These are phyloP conservation scores for Pissodes strobi DNA, from an alignment of 1,140 invertebrate genomes.

Conservation along the genomic window DNA sequence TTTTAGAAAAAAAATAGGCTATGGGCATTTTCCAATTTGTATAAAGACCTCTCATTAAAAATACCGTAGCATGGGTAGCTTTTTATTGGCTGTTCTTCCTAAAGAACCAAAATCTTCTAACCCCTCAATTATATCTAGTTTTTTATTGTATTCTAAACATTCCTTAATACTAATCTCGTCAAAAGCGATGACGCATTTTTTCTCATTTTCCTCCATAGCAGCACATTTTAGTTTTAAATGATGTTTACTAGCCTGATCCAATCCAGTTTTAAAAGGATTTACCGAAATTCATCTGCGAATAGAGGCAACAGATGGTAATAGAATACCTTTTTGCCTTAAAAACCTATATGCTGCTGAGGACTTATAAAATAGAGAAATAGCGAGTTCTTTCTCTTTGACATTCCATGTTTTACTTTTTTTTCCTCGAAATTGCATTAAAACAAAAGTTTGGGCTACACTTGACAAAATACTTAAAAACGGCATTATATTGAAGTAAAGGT, in stretches of 20 bases:
- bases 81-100: conserved; percentile 2
- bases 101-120: too few species aligned
- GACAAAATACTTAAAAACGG: too few species aligned
- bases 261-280: conserved; percentile 16
- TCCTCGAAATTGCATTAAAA: too few species aligned
- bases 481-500: too few species aligned
- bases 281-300: not conserved
- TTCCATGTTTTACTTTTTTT: too few species aligned
- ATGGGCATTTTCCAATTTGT: conserved; percentile 29
- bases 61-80: conserved; percentile 32
- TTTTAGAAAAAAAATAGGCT: conserved; percentile 25
- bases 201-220: conserved; percentile 10
- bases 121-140: conserved; percentile 26
- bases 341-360: too few species aligned
- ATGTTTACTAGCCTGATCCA: conserved; percentile 3
- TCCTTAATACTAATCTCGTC: conserved; percentile 37
- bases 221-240: conserved; percentile 19
- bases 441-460: too few species aligned
- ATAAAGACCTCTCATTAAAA: conserved; percentile 25
- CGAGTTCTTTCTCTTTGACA: too few species aligned
- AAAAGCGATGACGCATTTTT: too few species aligned
- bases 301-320: conserved; percentile 11
- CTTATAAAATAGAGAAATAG: too few species aligned
- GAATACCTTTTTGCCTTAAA: conserved; percentile 15
- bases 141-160: conserved; percentile 23